A percentile compares a stretch with the other conserved stretches of the same genome.
These are phyloP conservation scores for Onychomys arenicola DNA, from an alignment of 2,797 vertebrate species.

Conservation along the genomic window DNA sequence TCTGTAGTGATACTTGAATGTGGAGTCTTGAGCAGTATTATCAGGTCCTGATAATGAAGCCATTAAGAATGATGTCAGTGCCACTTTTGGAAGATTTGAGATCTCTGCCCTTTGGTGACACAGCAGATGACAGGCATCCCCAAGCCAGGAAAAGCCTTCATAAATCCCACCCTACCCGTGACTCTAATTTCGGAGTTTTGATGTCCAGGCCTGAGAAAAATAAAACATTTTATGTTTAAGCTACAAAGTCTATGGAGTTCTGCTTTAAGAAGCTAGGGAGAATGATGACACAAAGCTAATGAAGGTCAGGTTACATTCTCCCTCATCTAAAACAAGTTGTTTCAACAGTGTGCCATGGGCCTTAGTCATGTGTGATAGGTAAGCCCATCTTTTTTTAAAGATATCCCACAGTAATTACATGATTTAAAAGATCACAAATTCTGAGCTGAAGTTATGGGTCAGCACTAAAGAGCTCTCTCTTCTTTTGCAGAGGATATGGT, in stretches of 20 bases:
- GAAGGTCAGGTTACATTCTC: rapidly evolving
- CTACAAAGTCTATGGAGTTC: background rate
- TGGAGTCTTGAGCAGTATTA: background rate
- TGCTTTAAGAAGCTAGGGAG: background rate
- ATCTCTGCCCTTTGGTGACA: background rate
- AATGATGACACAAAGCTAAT: background rate
- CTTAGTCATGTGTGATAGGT: rapidly evolving
- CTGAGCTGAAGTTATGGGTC: background rate
- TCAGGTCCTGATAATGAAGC: too few species aligned
- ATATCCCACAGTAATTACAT: background rate
- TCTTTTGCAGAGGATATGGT: background rate
- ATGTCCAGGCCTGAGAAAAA: background rate
- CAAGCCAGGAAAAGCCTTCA: background rate
- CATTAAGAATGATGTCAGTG: too few species aligned
- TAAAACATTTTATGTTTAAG: background rate
- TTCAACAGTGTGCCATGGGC: rapidly evolving
- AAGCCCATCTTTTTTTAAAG: background rate
- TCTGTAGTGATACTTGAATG: background rate
- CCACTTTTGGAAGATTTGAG: background rate
- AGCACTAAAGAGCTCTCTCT: background rate
- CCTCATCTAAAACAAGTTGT: rapidly evolving
- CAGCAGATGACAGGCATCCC: too few species aligned
- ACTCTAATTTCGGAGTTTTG: too few species aligned
- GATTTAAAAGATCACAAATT: background rate
- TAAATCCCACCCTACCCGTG: background rate